phyloP scores from a whole-genome alignment of 2,113 vertebrate genomes.

The Andinoacara biseriatus region DNA sequence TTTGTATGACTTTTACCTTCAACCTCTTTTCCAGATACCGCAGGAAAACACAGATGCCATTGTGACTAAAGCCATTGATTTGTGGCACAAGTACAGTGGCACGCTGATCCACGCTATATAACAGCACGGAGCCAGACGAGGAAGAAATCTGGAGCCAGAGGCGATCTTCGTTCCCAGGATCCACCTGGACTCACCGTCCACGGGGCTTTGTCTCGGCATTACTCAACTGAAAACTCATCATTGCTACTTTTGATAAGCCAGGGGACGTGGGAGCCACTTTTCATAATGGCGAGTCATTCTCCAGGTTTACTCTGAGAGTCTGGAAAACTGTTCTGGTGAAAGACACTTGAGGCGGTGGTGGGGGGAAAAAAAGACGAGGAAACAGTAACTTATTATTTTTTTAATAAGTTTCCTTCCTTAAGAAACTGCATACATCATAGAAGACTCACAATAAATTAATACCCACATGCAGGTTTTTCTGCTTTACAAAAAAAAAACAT shows the following conservation, averaged over 20 bases:
- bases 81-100: slow-evolving; percentile 96
- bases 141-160: neutral
- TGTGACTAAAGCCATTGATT: slow-evolving; percentile 95
- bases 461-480: slow-evolving; percentile 89
- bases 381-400: slow-evolving; percentile 53
- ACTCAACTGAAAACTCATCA: slow-evolving; percentile 27
- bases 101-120: slow-evolving; percentile 89
- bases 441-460: slow-evolving; percentile 94
- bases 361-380: neutral
- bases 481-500: slow-evolving; percentile 89
- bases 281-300: neutral
- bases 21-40: slow-evolving; percentile 83
- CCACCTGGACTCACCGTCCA: neutral
- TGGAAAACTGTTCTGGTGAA: neutral
- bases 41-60: slow-evolving; percentile 97
- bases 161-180: slow-evolving; percentile 17
- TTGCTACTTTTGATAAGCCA: neutral
- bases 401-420: slow-evolving; percentile 82
- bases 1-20: neutral
- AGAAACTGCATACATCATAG: slow-evolving; percentile 93
- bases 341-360: neutral
- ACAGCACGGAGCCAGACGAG: too few species aligned
- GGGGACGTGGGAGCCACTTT: neutral
- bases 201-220: neutral
- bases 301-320: neutral